Conservation (phyloP, 92 coral and sea anemone genomes). For the Epizoanthus fatuus region DNA sequence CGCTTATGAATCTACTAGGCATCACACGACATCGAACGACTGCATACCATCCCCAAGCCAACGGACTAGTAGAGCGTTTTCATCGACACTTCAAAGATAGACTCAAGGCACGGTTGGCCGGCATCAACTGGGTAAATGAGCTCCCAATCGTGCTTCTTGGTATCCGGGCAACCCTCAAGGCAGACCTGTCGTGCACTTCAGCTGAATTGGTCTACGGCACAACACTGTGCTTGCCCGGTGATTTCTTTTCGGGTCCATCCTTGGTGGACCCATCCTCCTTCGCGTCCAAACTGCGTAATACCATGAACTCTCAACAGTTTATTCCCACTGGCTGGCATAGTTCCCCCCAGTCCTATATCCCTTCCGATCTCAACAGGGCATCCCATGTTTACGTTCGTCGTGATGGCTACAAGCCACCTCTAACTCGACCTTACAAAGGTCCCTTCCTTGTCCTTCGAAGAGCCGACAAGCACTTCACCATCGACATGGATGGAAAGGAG, state of each 20-base stretch:
- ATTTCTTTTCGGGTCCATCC: not conserved
- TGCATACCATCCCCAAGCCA: not conserved
- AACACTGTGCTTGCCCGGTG: no score
- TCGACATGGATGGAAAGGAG: conserved; percentile 6
- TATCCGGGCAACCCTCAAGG: not conserved
- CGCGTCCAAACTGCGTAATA: not conserved
- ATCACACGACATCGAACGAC: not conserved
- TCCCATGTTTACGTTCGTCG: not conserved
- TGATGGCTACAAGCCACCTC: not conserved
- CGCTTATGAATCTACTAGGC: no score
- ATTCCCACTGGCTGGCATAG: not conserved
- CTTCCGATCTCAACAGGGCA: not conserved
- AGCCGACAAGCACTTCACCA: not conserved
- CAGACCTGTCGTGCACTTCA: not conserved
- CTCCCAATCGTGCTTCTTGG: not conserved
- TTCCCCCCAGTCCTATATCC: not conserved
- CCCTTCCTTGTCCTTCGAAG: conserved; percentile 12
- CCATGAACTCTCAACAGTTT: not conserved
- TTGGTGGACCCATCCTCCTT: conserved; percentile 8
- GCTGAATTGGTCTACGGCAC: no score
- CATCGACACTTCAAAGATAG: no score
- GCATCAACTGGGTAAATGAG: not conserved
- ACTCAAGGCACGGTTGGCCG: not conserved
- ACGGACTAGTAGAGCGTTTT: not conserved
- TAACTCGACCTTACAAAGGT: not conserved